phyloP scores from a whole-genome alignment of 2,113 vertebrate genomes.

The Cacatua alba region DNA sequence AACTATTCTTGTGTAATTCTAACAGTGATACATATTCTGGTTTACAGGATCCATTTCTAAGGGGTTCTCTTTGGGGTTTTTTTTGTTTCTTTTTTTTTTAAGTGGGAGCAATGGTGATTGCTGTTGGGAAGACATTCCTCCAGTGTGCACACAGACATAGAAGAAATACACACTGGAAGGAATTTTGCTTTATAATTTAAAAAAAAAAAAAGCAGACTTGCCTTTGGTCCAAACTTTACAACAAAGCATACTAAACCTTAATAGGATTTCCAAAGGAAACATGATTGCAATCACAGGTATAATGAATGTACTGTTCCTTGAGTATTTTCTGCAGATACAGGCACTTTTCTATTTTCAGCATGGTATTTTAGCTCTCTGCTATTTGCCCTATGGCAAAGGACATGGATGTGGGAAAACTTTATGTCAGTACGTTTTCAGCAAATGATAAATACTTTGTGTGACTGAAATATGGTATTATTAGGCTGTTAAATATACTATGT shows the following conservation, averaged over 20 bases:
- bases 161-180: background rate
- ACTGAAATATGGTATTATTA: background rate
- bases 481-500: background rate
- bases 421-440: background rate
- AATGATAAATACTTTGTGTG: background rate
- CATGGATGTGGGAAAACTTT: background rate
- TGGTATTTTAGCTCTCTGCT: background rate
- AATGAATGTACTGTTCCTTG: background rate
- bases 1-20: background rate
- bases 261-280: background rate
- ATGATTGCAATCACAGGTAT: background rate
- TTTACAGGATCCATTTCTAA: background rate
- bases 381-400: background rate
- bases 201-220: background rate
- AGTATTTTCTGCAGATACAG: background rate
- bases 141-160: background rate
- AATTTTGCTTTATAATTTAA: background rate
- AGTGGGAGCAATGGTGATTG: background rate
- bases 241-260: background rate
- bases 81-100: background rate
- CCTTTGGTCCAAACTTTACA: background rate
- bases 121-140: background rate
- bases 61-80: background rate
- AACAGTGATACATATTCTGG: background rate
- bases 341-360: background rate